Evolutionary conservation across 2,113 vertebrate genomes (phyloP), one percentile per base, ranked within the genome.

Genomic region (Rhabdornis inornatus): DNA sequence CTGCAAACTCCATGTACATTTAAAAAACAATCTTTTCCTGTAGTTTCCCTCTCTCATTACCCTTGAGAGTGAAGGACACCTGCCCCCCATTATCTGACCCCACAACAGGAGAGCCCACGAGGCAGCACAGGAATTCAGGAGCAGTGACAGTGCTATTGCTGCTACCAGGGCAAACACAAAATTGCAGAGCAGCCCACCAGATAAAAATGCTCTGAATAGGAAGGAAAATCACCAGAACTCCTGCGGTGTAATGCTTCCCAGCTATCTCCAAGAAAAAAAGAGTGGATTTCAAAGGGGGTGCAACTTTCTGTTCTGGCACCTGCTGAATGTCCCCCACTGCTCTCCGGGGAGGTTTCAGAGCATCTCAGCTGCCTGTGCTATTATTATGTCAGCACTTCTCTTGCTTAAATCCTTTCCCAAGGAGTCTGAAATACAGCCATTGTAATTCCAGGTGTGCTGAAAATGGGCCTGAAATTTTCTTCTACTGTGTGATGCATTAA

Each of bases 371-470:
- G 20, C 78, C 70, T 45, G 50, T 6, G 13, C 79, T 95, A 31
- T 89, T 71, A 96, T 81, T 71, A 61, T 84, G 88, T 90, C 93
- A 94, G 92, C 85, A 80, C 24, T 96, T 93, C 61, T 92, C 56
- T 45, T 20, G 27, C 74, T 52, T 93, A 89, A 96, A 81, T 81
- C 88, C 92, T 77, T 87, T 75, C 70, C 83, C 3, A 24, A 93
- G 83, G 63, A 83, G 44, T 40, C 47, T 91, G 71, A 90, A 96
- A 96, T 57, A 39, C 71, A 78, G 35, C 28, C 91, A 31, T 39
- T 74, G 47, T 15, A 65, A 92, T 66, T 92, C 77, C 39, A 57
- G 4, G 8, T 77, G 71, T 56, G 78, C 82, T 76, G 82, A 89
- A 95, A 95, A 92, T 30, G 25, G 71, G 31, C 47, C 44, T 78